A percentile compares a stretch with the other conserved stretches of the same genome.
Evolutionary conservation across 2,888 invertebrate genomes (phyloP).

Genomic region (Rotaria socialis): DNA sequence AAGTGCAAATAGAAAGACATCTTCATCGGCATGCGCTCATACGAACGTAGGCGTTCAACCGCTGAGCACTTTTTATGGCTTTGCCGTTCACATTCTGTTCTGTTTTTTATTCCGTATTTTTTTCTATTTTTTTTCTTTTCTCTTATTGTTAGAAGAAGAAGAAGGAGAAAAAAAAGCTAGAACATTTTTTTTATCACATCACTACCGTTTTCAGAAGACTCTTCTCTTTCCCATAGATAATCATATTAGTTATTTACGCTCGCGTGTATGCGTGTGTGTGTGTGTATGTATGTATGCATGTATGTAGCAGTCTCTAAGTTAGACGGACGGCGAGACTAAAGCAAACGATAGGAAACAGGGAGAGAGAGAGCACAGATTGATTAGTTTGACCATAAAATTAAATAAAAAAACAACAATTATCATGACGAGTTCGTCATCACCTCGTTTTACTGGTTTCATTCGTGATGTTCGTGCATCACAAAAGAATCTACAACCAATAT

Average conservation of each 20-base stretch:
- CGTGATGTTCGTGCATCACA: neutral
- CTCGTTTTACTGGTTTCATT: conserved; percentile 16
- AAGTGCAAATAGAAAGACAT: conserved; percentile 18
- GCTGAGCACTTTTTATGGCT: neutral
- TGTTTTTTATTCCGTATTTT: neutral
- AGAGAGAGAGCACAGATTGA: neutral
- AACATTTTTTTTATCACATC: conserved; percentile 28
- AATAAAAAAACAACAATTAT: neutral
- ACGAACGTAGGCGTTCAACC: neutral
- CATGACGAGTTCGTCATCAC: conserved; percentile 6
- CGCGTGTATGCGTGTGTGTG: neutral
- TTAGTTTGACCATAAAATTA: neutral
- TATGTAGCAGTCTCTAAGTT: neutral
- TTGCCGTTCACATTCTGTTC: neutral
- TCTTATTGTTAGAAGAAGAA: neutral
- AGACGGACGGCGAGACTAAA: neutral
- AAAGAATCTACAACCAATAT: neutral
- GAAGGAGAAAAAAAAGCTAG: conserved; percentile 1
- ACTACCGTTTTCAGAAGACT: conserved; percentile 22
- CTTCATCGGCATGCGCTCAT: neutral
- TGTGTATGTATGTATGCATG: neutral
- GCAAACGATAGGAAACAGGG: neutral
- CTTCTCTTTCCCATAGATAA: conserved; percentile 33
- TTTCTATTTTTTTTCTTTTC: neutral
- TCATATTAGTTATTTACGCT: conserved; percentile 38